These are phyloP conservation scores for Euthynnus affinis DNA, from an alignment of 2,797 vertebrate species.

Conservation along the genomic window DNA sequence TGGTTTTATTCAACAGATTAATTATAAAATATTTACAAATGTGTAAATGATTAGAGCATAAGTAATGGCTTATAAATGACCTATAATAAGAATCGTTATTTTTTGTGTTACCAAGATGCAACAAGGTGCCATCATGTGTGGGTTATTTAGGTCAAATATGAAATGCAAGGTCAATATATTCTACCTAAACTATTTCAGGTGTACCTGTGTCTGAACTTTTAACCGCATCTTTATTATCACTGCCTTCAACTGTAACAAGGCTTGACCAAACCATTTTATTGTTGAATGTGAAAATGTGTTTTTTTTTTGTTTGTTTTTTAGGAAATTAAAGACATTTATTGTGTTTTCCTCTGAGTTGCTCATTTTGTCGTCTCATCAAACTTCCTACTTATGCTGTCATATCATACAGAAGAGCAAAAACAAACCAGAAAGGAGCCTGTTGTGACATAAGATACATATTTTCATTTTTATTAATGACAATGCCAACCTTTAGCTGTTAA, in stretches of 20 bases:
- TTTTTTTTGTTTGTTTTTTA: conserved; percentile 44
- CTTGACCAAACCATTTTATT: conserved; percentile 44
- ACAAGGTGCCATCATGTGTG: neutral
- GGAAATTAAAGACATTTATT: conserved; percentile 54
- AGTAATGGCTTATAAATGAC: conserved; percentile 31
- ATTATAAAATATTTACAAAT: neutral
- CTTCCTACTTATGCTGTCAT: neutral
- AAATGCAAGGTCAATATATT: conserved; percentile 27
- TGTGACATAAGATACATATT: conserved; percentile 52
- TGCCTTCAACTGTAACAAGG: conserved; percentile 41
- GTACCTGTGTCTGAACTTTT: conserved; percentile 26
- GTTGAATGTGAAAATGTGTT: conserved; percentile 57
- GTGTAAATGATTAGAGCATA: neutral
- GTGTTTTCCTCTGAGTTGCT: neutral
- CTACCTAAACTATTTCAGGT: conserved; percentile 21
- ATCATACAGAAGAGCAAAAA: neutral
- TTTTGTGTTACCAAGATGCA: conserved; percentile 6
- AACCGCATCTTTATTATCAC: conserved; percentile 32
- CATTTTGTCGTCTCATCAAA: neutral
- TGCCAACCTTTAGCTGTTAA: conserved; percentile 64
- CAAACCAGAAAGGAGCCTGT: conserved; percentile 9
- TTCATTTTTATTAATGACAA: conserved; percentile 75
- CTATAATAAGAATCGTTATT: neutral
- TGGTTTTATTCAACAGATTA: neutral
- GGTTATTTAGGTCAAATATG: conserved; percentile 5